Evolutionary conservation across 2,888 invertebrate genomes (phyloP).

Genomic region (Stenodera caucasica): DNA sequence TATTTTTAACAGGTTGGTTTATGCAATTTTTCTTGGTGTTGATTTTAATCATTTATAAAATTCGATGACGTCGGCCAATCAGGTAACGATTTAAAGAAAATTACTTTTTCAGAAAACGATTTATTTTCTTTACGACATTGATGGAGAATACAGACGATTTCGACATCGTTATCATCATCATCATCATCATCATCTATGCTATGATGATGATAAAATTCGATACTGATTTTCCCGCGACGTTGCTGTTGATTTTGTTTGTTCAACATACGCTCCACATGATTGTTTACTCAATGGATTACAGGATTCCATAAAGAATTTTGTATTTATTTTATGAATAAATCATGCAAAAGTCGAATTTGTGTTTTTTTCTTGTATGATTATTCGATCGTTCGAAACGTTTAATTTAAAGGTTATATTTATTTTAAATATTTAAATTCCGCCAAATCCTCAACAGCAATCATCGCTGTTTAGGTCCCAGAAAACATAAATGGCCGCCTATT

Average conservation of each 20-base stretch:
- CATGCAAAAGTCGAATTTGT: constrained; percentile 22
- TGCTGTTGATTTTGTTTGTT: constrained; percentile 30
- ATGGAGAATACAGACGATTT: neutral
- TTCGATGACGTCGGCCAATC: constrained; percentile 23
- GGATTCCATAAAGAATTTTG: constrained; percentile 28
- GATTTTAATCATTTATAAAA: constrained; percentile 29
- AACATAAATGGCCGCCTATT: constrained; percentile 22
- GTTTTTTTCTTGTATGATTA: constrained; percentile 9
- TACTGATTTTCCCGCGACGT: neutral
- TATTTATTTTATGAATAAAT: constrained; percentile 33
- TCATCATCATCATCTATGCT: neutral
- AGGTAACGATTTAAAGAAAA: constrained; percentile 14
- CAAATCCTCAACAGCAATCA: constrained; percentile 7
- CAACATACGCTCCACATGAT: constrained; percentile 30
- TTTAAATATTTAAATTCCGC: constrained; percentile 22
- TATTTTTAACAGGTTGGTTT: too few relatives aligned
- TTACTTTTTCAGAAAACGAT: constrained; percentile 20
- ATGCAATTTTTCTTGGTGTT: too few relatives aligned
- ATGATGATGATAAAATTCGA: neutral
- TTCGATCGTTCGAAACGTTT: constrained; percentile 20
- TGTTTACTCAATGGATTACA: constrained; percentile 31
- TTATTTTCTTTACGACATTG: constrained; percentile 21
- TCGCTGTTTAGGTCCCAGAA: constrained; percentile 17
- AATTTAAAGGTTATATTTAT: constrained; percentile 27
- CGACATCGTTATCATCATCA: neutral